Percentiles rank a stretch among this genome's conserved stretches.
phyloP scores from a whole-genome alignment of 2,113 vertebrate genomes.

The Grammomys dolichurus region DNA sequence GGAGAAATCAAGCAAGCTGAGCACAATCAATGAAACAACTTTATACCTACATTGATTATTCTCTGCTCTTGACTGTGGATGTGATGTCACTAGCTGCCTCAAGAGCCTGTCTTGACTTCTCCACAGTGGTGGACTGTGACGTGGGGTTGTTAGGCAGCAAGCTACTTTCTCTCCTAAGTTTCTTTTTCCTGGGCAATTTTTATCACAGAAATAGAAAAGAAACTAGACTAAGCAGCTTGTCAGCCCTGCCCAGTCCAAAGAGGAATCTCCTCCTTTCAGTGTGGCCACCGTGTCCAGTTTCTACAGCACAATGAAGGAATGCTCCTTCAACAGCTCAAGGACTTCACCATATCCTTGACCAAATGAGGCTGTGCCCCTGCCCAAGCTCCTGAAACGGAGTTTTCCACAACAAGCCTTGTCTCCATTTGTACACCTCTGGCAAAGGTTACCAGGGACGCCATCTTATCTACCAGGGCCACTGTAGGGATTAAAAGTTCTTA shows the following conservation, averaged over 20 bases:
- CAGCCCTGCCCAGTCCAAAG: background rate
- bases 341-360: background rate
- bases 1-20: background rate
- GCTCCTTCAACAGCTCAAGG: background rate
- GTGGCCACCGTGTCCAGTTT: background rate
- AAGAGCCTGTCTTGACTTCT: background rate
- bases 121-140: background rate
- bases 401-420: background rate
- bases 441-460: background rate
- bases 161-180: background rate
- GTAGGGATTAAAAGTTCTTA: background rate
- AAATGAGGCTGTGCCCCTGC: background rate
- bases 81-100: background rate
- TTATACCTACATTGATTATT: background rate
- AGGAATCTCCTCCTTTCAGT: background rate
- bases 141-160: too few species aligned
- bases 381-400: background rate
- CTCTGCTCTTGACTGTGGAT: background rate
- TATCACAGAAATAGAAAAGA: background rate
- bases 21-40: too few species aligned
- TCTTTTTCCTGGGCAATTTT: background rate
- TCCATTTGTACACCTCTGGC: background rate
- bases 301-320: background rate
- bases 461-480: background rate
- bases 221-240: background rate